Base-by-base conservation (phyloP, 2,797 vertebrate species). In the Characodon lateralis region DNA sequence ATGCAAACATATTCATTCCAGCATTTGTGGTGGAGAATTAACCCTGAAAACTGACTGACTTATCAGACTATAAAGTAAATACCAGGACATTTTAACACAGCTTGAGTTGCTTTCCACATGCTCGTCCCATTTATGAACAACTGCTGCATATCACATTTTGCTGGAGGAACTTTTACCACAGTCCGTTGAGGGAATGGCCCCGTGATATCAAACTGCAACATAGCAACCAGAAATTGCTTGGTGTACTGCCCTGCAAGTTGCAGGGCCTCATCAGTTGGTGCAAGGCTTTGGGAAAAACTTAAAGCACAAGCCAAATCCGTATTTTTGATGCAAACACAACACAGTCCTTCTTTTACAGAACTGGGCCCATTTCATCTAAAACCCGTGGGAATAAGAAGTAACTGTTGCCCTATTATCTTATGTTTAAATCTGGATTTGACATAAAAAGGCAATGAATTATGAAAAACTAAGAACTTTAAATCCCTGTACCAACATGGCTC, bases 161-260 rank as follows among this genome's bases (percentile, higher is more conserved):
- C 63, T 66, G 39, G 63, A 66, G 39, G 63, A 66, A 66, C 39
- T 24, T 66, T 43, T 24, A 65, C 20, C 39, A 66, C 35, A 66
- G 63, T 66, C 9, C 2, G 5, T 24, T 12, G 9, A 12, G 8
- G 63, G 63, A 41, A 66, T 22, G 63, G 20, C 3, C 63, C 35
- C 4, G 0, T 20, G 63, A 66, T 66, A 41, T 66, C 20, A 24
- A 41, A 66, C 63, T 66, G 22, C 35, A 66, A 41, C 35, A 41
- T 18, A 41, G 63, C 41, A 22, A 66, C 39, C 63, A 43, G 12
- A 66, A 66, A 66, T 66, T 41, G 41, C 63, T 66, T 66, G 63
- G 63, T 66, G 63, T 66, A 41, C 63, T 66, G 63, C 63, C 63
- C 63, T 66, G 63, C 39, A 12, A 24, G 39, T 66, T 43, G 39